Percentiles rank a stretch among this genome's conserved stretches.
These are phyloP conservation scores for Cardinalis cardinalis DNA, from an alignment of 2,113 vertebrate species.

Conservation along the genomic window DNA sequence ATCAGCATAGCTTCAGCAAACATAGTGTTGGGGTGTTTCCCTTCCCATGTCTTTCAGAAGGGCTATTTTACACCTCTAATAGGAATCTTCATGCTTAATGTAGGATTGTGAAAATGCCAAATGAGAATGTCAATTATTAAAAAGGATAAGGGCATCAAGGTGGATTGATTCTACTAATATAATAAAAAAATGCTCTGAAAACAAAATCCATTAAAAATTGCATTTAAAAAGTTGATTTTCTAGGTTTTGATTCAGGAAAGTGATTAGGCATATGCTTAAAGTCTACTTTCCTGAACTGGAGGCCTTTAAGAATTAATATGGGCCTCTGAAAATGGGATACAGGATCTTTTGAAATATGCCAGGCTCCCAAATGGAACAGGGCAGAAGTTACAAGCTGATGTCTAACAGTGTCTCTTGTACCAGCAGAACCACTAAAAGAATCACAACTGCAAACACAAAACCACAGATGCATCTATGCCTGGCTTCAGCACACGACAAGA, in stretches of 20 bases:
- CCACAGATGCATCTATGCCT: neutral
- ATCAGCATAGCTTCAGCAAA: neutral
- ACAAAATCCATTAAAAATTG: neutral
- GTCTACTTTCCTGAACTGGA: neutral
- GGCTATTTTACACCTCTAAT: neutral
- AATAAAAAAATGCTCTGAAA: neutral
- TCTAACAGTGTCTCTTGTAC: neutral
- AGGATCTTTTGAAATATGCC: neutral
- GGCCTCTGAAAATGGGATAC: neutral
- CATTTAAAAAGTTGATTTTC: neutral
- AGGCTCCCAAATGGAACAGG: neutral
- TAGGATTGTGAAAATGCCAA: neutral
- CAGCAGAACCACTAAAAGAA: neutral
- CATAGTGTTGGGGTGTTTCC: neutral
- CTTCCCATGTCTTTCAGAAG: neutral
- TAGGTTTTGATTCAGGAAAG: neutral
- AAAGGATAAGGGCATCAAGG: neutral
- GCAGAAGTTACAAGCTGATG: neutral
- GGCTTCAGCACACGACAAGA: neutral
- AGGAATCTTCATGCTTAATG: neutral
- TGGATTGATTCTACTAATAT: neutral
- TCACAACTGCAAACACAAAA: neutral
- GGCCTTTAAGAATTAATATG: neutral
- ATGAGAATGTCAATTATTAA: neutral
- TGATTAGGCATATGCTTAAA: neutral